These are phyloP conservation scores for Hormaphis cornu DNA, from an alignment of 1,140 invertebrate species.

Conservation along the genomic window DNA sequence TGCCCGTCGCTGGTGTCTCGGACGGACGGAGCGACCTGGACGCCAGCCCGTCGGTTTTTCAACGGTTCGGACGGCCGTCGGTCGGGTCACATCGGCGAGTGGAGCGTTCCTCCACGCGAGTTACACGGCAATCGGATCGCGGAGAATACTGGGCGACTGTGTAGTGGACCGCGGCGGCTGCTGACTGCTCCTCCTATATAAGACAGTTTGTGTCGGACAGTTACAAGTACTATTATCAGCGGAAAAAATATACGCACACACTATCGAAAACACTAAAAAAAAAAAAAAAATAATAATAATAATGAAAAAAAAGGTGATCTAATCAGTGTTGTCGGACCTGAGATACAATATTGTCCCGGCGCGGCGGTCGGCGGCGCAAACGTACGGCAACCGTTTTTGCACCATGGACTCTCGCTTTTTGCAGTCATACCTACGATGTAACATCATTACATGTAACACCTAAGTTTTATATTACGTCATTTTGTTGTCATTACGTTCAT, in stretches of 20 bases:
- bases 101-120: neutral
- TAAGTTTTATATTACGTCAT: no score
- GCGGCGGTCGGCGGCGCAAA: neutral
- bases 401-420: no score
- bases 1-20: no score
- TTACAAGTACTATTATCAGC: constrained; percentile 26
- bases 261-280: neutral
- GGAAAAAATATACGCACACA: neutral
- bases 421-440: no score
- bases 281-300: neutral
- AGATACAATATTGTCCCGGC: constrained; percentile 9
- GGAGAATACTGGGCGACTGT: neutral
- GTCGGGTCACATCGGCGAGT: neutral
- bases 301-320: neutral
- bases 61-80: neutral
- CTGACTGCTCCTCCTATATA: neutral
- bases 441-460: no score
- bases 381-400: no score
- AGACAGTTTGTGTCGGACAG: neutral
- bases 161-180: neutral
- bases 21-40: neutral
- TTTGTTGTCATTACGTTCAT: no score
- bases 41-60: neutral
- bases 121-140: neutral
- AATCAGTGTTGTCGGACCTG: neutral